phyloP scores from a whole-genome alignment of 2,797 vertebrate genomes.

The Sternarchorhynchus goeldii region DNA sequence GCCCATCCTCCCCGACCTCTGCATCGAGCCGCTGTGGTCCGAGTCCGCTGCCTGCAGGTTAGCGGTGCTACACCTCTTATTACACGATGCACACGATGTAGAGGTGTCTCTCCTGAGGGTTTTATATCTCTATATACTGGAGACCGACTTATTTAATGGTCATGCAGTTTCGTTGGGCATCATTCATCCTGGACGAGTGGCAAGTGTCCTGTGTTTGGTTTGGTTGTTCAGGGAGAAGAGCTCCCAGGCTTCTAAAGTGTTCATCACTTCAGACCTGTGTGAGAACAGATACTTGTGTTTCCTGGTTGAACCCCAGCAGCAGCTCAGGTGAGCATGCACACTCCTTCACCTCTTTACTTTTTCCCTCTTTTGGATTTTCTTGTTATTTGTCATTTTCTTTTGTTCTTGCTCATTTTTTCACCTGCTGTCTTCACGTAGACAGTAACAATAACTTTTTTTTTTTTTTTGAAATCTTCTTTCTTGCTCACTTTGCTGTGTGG shows the following conservation, averaged over 20 bases:
- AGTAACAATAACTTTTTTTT: neutral
- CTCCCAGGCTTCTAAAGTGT: constrained; percentile 93
- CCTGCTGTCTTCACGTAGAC: neutral
- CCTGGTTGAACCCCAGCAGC: constrained; percentile 91
- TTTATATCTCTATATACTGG: too few relatives aligned
- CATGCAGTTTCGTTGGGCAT: too few relatives aligned
- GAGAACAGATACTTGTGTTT: constrained; percentile 94
- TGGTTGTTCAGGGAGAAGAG: constrained; percentile 84
- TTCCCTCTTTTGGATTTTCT: neutral
- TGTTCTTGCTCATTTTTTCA: neutral
- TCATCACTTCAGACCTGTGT: constrained; percentile 92
- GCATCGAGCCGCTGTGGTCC: constrained; percentile 95
- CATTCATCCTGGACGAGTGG: neutral
- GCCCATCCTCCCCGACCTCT: constrained; percentile 91
- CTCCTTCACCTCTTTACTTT: constrained; percentile 27
- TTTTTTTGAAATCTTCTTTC: neutral
- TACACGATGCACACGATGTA: too few relatives aligned
- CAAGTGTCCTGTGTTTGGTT: neutral
- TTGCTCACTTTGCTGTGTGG: neutral
- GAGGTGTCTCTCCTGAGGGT: neutral
- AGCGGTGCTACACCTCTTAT: neutral
- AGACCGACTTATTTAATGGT: too few relatives aligned
- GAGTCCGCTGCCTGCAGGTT: constrained; percentile 81
- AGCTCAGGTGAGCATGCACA: constrained; percentile 81
- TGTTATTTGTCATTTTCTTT: neutral